A percentile compares a stretch with the other conserved stretches of the same genome.
Conservation (phyloP, 2,888 invertebrate genomes). For the Mythimna loreyi region DNA sequence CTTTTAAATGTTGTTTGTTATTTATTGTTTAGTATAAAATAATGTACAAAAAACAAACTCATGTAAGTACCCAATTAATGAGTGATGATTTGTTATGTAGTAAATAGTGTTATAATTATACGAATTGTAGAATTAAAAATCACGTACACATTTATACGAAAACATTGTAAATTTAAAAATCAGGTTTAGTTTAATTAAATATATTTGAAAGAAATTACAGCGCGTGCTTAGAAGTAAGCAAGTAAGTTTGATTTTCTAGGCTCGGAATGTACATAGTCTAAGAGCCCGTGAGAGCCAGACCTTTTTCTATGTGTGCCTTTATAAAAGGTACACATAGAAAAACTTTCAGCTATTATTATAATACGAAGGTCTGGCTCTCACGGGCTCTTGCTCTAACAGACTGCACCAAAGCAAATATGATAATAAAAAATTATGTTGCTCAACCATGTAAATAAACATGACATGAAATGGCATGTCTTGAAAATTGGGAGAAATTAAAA, state of each 20-base stretch:
- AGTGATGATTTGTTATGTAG: conserved; percentile 7
- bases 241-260: neutral
- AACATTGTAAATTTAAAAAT: neutral
- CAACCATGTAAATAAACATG: neutral
- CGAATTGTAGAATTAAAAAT: conserved; percentile 8
- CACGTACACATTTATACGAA: conserved; percentile 4
- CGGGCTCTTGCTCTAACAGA: too few relatives aligned
- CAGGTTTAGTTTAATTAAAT: neutral
- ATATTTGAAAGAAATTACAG: neutral
- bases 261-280: neutral
- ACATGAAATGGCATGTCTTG: neutral
- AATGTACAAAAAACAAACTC: too few relatives aligned
- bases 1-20: too few relatives aligned
- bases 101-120: conserved; percentile 17
- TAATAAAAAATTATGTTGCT: conserved; percentile 3
- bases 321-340: too few relatives aligned
- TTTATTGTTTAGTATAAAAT: too few relatives aligned
- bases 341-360: too few relatives aligned
- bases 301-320: too few relatives aligned
- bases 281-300: too few relatives aligned
- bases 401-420: neutral
- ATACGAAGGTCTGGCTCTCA: too few relatives aligned
- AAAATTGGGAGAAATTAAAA: conserved; percentile 3
- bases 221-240: neutral
- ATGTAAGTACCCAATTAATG: too few relatives aligned